Base-by-base conservation (phyloP, 2,888 invertebrate species). In the Athalia circularis region DNA sequence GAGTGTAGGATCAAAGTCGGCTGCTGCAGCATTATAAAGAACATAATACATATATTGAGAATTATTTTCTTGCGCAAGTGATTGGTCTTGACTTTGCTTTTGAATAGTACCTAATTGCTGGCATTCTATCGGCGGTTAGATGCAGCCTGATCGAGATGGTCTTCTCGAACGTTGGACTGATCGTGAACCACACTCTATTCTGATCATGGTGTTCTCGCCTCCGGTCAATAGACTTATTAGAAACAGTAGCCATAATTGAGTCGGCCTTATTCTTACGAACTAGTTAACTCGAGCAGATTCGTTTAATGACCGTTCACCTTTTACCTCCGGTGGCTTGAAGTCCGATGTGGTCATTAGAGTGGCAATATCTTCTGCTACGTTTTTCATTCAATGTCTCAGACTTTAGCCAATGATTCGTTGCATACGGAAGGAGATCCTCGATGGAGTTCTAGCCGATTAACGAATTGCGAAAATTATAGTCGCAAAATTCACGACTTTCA, bases 61-160 rank as follows among this genome's bases (percentile, higher is more conserved):
- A 61, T 67, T 77, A 29, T 29, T 62, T 62, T 43, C 13, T 78
- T 75, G 70, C 62, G 72, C 64, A 78, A 78, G 59, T 47, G 52
- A 68, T 11, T 45, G 62, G 74, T 72, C 72, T 78, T 74, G 78
- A 70, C 78, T 77, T 77, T 65, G 47, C 57, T 47, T 77, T 72
- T 77, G 77, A 77, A 77, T 77, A 62, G 77, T 61, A 72, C 62
- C 70, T 77, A 77, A 77, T 77, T 77, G 77, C 77, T 62, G 70
- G 48, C 9, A 59, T 43, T 68, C 13, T 77, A 65, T 48, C n/a
- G 15, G 29, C 57, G 5, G 54, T 59, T 52, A n/a, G 13, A n/a
- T 64, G 29, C 43, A 5, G 15, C 29, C 29, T 15, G n/a, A 45
- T 64, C 47, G 64, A 29, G 43, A 45, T 29, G 2, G 29, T 29